A percentile compares a stretch with the other conserved stretches of the same genome.
Conservation (phyloP, 2,113 vertebrate species). For the Struthidea cinerea region DNA sequence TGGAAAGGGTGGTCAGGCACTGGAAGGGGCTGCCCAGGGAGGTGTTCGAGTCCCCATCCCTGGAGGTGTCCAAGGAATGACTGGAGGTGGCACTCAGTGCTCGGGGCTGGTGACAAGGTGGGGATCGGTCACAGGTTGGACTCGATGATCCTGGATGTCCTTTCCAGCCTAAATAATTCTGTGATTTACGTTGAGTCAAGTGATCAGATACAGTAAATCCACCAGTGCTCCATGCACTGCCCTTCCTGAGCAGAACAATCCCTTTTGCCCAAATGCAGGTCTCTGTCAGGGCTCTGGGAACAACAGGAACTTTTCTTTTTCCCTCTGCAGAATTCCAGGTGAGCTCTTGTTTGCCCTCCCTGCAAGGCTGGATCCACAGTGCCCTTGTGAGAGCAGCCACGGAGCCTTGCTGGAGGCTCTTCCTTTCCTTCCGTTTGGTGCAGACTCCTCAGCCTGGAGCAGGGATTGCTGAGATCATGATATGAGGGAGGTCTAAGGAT, state of each 20-base stretch:
- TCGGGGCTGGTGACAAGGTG: neutral
- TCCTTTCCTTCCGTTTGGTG: neutral
- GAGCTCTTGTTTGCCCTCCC: neutral
- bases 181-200: neutral
- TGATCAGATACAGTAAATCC: neutral
- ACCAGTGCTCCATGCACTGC: accelerated
- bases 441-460: neutral
- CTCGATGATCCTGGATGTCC: neutral
- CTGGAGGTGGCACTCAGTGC: neutral
- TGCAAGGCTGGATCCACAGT: neutral
- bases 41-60: neutral
- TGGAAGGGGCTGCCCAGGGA: neutral
- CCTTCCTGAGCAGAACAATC: neutral
- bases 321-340: neutral
- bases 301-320: neutral
- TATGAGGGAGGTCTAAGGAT: neutral
- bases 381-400: neutral
- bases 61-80: neutral
- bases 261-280: accelerated
- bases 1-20: neutral
- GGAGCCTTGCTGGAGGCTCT: neutral
- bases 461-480: neutral
- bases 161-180: neutral
- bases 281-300: neutral
- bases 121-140: accelerated